Evolutionary conservation across 2,888 invertebrate species (phyloP), one percentile per base, ranked within the genome.

Genomic region (Nemapogon koenigi): DNA sequence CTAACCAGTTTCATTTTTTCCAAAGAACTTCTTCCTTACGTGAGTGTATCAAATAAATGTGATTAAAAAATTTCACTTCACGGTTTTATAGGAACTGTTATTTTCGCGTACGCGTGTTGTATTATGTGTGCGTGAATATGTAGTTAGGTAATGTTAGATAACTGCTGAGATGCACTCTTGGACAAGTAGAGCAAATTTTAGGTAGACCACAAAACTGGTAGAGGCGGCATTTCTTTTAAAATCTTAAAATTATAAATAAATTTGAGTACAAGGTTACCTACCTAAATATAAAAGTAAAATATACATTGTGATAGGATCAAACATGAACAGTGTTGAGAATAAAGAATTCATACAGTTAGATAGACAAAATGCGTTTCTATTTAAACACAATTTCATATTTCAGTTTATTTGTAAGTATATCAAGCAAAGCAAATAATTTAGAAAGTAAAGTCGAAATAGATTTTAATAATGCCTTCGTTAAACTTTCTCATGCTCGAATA

Each of bases 131-230:
- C 37, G 37, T 37, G 26, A 28, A 27, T 27, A 37, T 26, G 16
- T 52, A 52, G 58, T 76, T 68, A 71, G 54, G 69, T 72, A 70
- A 73, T 52, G 46, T 57, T 50, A 55, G 52, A 60, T 72, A 75
- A 73, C 62, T 13, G 18, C 2, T 19, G 54, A 69, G 67, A 67
- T 67, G 70, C 62, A 55, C 54, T 53, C 58, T 57, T 72, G 75
- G 58, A 59, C 66, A 75, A 62, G 57, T 75, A 52, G 76, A 67
- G 54, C 75, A 57, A 35, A 47, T 47, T 57, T 52, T 41, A 51
- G 35, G 45, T 40, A 63, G 61, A 59, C 13, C 14, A 49, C 37
- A 2, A 15, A 35, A 47, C n/a, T 2, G 3, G 3, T 44, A 55
- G 57, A 45, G 15, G 22, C 4, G 42, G 41, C 41, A 44, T 15